Base-by-base conservation (phyloP, 2,797 vertebrate species). In the Fundulus diaphanus region DNA sequence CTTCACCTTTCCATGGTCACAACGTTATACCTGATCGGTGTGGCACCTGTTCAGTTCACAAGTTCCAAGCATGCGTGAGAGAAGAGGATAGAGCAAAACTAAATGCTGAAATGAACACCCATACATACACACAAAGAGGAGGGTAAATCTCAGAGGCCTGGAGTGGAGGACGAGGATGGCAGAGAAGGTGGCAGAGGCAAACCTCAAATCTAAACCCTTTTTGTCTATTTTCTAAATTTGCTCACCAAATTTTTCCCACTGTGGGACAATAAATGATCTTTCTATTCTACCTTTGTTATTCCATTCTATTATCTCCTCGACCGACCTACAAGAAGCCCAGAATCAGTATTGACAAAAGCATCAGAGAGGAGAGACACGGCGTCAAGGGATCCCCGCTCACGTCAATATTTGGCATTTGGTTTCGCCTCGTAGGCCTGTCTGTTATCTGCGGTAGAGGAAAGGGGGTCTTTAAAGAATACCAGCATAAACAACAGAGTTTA, bases 281-380 rank as follows among this genome's bases (percentile, higher is more conserved):
- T n/a, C n/a, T n/a, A n/a, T n/a, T n/a, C n/a, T n/a, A n/a, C n/a
- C n/a, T n/a, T n/a, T n/a, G n/a, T n/a, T n/a, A n/a, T n/a, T n/a
- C 16, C 70, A 16, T 33, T 44, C 27, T 71, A 35, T 74, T 69
- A 78, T 76, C 72, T 68, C 44, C 27, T 72, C 33, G 13, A 51
- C 24, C 15, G n/a, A 40, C 68, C 61, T 22, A 42, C 46, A 71
- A 20, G 24, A 65, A 2, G 20, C 9, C 18, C 31, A 48, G 54
- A 57, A 18, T 71, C 48, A 48, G 33, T 73, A 73, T 66, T 80
- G 79, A 80, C 61, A 46, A 52, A 68, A 65, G 48, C 56, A 15
- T 54, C 68, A 54, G 29, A 54, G 44, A 29, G n/a, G n/a, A 44
- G 70, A 72, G 5, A 37, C 37, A 11, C 3, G 22, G 31, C 15